Conservation (phyloP, 2,113 vertebrate genomes). For the Eolophus roseicapilla region DNA sequence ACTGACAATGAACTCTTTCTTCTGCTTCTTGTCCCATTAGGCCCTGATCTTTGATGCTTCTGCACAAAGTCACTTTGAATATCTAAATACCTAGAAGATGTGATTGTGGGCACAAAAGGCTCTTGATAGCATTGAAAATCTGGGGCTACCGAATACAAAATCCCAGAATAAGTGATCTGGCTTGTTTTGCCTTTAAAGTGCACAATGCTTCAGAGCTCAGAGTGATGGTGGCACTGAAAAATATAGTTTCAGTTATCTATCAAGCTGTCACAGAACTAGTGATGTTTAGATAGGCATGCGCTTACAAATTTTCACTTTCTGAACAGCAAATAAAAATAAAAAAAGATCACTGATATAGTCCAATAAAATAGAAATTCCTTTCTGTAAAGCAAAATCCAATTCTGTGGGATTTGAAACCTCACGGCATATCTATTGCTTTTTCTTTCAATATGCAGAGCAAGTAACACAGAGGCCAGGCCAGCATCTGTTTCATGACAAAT, state of each 20-base stretch:
- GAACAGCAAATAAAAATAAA: not conserved
- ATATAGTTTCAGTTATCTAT: not conserved
- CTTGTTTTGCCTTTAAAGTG: not conserved
- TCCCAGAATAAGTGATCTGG: not conserved
- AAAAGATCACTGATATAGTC: not conserved
- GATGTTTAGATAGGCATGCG: not conserved
- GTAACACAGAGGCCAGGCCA: not conserved
- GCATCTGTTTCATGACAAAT: not conserved
- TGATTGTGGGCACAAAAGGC: not conserved
- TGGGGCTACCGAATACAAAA: not conserved
- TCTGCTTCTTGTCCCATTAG: constrained; percentile 61
- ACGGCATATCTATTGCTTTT: not conserved
- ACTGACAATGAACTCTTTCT: constrained; percentile 65
- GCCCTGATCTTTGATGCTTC: constrained; percentile 56
- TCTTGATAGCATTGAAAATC: not conserved
- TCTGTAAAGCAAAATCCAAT: not conserved
- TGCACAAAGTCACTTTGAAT: constrained; percentile 28
- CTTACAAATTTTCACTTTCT: not conserved
- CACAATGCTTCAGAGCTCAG: not conserved
- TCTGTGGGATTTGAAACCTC: not conserved
- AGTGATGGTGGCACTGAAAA: not conserved
- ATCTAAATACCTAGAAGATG: not conserved
- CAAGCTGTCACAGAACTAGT: not conserved
- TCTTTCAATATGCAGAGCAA: not conserved
- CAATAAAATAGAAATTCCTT: not conserved